Evolutionary conservation across 2,113 vertebrate species (phyloP).

Genomic region (Menura novaehollandiae): DNA sequence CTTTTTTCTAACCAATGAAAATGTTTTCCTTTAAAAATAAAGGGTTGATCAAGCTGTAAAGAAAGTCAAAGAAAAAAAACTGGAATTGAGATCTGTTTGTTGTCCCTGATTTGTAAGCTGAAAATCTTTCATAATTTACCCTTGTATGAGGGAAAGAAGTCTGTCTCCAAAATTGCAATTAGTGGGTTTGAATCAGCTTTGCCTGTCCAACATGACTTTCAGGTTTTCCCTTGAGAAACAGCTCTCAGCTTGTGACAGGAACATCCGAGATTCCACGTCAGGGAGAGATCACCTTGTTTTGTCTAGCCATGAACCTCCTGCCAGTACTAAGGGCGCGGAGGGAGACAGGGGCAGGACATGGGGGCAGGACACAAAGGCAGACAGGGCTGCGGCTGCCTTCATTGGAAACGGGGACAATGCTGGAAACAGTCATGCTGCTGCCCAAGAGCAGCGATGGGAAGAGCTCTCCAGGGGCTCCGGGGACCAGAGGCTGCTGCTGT

Average conservation of each 20-base stretch:
- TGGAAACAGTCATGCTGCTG: neutral
- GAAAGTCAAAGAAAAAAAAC: neutral
- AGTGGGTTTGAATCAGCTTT: neutral
- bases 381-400: neutral
- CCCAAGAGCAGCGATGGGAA: neutral
- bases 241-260: neutral
- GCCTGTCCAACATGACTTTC: neutral
- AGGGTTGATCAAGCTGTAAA: neutral
- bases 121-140: neutral
- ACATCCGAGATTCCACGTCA: neutral
- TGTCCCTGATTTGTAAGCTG: neutral
- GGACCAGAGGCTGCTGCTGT: neutral
- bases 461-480: neutral
- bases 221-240: neutral
- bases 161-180: neutral
- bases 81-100: neutral
- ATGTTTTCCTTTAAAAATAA: neutral
- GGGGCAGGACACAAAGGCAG: neutral
- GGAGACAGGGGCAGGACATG: neutral
- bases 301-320: fast-evolving
- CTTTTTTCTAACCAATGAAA: neutral
- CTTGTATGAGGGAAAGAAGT: too few relatives aligned
- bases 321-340: fast-evolving
- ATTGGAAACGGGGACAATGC: neutral
- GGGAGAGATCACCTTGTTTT: neutral